Evolutionary conservation across 2,113 vertebrate genomes (phyloP).

Genomic region (Phocoena phocoena): DNA sequence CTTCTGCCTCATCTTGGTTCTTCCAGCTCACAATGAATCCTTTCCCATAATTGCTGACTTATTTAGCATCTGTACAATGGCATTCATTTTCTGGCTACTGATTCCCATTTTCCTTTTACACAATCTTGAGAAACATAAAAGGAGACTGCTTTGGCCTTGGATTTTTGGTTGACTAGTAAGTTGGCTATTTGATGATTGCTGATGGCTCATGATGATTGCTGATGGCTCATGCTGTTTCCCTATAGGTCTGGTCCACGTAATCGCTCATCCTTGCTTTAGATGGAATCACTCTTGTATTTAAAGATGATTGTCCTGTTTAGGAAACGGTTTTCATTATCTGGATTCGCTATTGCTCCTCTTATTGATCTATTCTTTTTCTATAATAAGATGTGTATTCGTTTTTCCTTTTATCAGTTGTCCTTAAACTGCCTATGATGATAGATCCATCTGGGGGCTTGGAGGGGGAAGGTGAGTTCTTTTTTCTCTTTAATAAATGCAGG

Average conservation of each 20-base stretch:
- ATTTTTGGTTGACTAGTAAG: background rate
- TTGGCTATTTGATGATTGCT: background rate
- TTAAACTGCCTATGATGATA: background rate
- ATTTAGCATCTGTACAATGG: background rate
- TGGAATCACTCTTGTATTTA: conserved; percentile 15
- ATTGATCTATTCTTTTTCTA: conserved; percentile 59
- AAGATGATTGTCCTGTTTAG: conserved; percentile 26
- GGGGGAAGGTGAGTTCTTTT: background rate
- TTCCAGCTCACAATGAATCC: background rate
- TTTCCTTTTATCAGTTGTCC: background rate
- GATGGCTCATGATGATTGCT: background rate
- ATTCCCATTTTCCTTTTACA: background rate
- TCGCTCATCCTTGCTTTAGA: conserved; percentile 37
- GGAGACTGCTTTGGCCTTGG: background rate
- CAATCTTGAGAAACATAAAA: background rate
- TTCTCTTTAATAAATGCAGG: background rate
- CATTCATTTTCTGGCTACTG: conserved; percentile 32
- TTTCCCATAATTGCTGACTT: background rate
- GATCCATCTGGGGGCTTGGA: background rate
- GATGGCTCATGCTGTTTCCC: background rate
- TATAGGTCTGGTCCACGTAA: conserved; percentile 18
- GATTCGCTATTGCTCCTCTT: background rate
- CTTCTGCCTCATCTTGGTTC: background rate
- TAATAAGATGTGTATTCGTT: background rate
- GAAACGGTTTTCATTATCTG: conserved; percentile 44